These are phyloP conservation scores for Mesodorylaimus sp. DNA, from an alignment of 2,888 invertebrate species.

Conservation along the genomic window DNA sequence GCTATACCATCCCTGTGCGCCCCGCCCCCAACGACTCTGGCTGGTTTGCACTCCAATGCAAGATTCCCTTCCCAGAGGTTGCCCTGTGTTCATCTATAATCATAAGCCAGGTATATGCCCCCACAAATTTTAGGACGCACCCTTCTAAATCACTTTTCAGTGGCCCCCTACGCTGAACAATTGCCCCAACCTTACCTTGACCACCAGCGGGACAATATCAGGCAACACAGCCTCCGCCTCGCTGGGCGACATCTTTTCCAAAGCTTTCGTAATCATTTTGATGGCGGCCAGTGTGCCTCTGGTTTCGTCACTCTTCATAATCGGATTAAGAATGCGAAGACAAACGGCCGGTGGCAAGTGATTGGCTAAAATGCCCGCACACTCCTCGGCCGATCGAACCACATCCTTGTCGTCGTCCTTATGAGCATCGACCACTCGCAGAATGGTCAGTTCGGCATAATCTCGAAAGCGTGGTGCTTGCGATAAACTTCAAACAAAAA, in stretches of 20 bases:
- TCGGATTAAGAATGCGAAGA: constrained; percentile 55
- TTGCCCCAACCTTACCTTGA: constrained; percentile 45
- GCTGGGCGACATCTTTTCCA: constrained; percentile 6
- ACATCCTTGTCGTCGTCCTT: constrained; percentile 46
- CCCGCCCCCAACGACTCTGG: no score
- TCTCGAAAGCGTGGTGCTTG: constrained; percentile 57
- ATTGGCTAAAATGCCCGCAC: constrained; percentile 54
- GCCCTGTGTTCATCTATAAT: no score
- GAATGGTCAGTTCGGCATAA: constrained; percentile 71
- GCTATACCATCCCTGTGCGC: no score
- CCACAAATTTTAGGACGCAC: no score
- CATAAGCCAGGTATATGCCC: no score
- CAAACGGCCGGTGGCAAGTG: constrained; percentile 61
- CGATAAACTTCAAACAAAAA: constrained; percentile 12
- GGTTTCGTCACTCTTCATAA: constrained; percentile 59
- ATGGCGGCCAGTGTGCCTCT: constrained; percentile 76
- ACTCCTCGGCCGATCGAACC: constrained; percentile 64
- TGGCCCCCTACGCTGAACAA: background rate
- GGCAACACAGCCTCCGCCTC: constrained; percentile 48
- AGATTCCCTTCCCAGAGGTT: no score
- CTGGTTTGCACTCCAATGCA: no score
- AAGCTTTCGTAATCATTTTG: constrained; percentile 53
- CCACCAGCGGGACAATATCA: constrained; percentile 66
- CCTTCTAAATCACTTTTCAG: no score
- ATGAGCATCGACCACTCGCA: constrained; percentile 72